A percentile compares a stretch with the other conserved stretches of the same genome.
These are phyloP conservation scores for Onychomys torridus DNA, from an alignment of 2,797 vertebrate species.

Conservation along the genomic window DNA sequence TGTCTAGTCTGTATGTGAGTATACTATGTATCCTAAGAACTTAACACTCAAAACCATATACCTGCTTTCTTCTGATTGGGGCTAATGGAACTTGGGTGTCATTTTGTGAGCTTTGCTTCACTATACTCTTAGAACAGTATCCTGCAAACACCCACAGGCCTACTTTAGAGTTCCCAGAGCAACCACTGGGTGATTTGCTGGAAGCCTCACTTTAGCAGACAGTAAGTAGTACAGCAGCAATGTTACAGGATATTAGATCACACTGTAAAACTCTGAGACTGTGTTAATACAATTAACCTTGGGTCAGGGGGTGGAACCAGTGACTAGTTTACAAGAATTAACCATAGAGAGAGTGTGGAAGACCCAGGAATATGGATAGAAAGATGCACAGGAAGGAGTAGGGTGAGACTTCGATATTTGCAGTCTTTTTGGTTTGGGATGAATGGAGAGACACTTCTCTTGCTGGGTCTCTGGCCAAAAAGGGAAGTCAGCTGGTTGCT, in stretches of 20 bases:
- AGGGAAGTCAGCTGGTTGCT: neutral
- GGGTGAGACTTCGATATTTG: neutral
- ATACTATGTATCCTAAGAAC: neutral
- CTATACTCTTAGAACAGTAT: constrained; percentile 12
- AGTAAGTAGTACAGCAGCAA: neutral
- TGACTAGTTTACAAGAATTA: neutral
- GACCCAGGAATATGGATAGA: neutral
- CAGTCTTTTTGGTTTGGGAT: neutral
- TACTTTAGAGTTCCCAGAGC: constrained; percentile 24
- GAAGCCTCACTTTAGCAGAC: neutral
- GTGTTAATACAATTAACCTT: neutral
- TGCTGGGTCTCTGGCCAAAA: neutral
- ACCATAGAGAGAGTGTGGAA: neutral
- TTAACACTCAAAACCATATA: neutral
- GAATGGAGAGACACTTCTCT: neutral
- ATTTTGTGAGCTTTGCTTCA: constrained; percentile 49
- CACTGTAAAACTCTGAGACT: neutral
- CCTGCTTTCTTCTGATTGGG: neutral
- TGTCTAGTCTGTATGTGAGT: constrained; percentile 59
- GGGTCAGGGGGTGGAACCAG: neutral
- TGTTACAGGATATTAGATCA: neutral
- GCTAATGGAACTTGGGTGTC: neutral
- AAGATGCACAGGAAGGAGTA: neutral
- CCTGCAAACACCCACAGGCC: neutral
- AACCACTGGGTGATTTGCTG: neutral